A percentile compares a stretch with the other conserved stretches of the same genome.
These are phyloP conservation scores for Aplochiton taeniatus DNA, from an alignment of 2,797 vertebrate species.

Conservation along the genomic window DNA sequence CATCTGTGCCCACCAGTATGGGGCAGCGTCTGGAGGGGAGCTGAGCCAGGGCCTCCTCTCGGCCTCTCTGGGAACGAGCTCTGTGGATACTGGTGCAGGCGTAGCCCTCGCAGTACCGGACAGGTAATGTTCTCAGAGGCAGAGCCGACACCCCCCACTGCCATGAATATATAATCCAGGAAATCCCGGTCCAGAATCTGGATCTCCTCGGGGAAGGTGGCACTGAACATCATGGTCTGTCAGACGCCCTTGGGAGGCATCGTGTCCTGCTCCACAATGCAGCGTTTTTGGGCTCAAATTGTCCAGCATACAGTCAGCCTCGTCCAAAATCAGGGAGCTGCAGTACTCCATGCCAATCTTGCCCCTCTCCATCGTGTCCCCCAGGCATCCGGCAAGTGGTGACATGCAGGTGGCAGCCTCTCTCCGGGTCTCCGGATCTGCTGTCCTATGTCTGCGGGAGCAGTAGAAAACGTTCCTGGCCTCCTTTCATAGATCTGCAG, in stretches of 20 bases:
- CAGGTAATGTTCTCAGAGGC: slow-evolving; percentile 99
- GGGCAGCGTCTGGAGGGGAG: slow-evolving; percentile 97
- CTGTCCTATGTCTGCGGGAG: slow-evolving; percentile 96
- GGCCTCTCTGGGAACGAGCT: slow-evolving; percentile 93
- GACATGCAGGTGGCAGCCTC: slow-evolving; percentile 95
- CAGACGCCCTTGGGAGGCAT: slow-evolving; percentile 95
- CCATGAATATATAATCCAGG: slow-evolving; percentile 96
- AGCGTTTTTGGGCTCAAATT: slow-evolving; percentile 96
- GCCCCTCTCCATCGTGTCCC: slow-evolving; percentile 99
- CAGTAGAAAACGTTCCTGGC: slow-evolving; percentile 97
- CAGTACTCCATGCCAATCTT: slow-evolving; percentile 97
- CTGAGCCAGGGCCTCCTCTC: slow-evolving; percentile 95
- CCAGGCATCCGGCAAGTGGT: slow-evolving; percentile 95
- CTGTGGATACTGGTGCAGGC: slow-evolving; percentile 98
- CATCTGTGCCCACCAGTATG: slow-evolving; percentile 96
- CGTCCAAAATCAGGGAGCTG: slow-evolving; percentile 94
- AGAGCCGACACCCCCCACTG: slow-evolving; percentile 96
- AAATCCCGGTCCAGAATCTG: slow-evolving; percentile 98
- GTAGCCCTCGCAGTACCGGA: slow-evolving; percentile 93
- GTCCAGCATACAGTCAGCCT: slow-evolving; percentile 98
- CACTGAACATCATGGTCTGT: slow-evolving; percentile 99
- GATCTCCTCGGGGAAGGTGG: slow-evolving; percentile 98
- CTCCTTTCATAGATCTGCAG: slow-evolving; percentile 97
- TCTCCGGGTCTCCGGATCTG: slow-evolving; percentile 95
- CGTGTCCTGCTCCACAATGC: slow-evolving; percentile 96